A percentile compares a stretch with the other conserved stretches of the same genome.
Evolutionary conservation across 64 coral and sea anemone genomes (phyloP).

Genomic region (Pocillopora damicornis): DNA sequence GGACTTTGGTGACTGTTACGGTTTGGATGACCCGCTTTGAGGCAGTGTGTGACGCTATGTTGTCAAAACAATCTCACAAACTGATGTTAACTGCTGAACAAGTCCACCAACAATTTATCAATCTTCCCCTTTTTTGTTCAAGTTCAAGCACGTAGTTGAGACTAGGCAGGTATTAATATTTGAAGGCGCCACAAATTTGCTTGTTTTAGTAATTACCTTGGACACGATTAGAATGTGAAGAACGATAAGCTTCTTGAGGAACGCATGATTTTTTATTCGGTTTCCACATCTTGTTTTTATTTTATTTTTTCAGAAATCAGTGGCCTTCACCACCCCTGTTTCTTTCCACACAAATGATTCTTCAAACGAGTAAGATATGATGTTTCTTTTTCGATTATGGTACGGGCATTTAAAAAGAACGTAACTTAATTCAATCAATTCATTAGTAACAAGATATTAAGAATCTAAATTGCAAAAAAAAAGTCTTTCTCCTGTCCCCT

Average conservation of each 20-base stretch:
- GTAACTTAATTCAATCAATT: not conserved
- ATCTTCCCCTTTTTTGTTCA: not conserved
- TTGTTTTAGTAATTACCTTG: not conserved
- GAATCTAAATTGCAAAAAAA: no score
- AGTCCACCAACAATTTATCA: not conserved
- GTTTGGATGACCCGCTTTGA: no score
- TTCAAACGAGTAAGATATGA: not conserved
- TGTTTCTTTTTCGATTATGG: not conserved
- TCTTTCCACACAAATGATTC: not conserved
- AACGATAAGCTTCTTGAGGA: no score
- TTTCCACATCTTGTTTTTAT: not conserved
- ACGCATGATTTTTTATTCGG: not conserved
- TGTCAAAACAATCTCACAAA: no score
- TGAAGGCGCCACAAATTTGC: not conserved
- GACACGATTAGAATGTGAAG: not conserved
- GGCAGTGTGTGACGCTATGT: no score
- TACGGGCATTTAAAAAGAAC: not conserved
- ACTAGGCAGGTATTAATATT: not conserved
- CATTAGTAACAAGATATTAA: not conserved
- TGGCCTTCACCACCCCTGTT: not conserved
- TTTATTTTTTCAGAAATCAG: conserved; percentile 20
- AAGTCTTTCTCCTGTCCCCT: no score
- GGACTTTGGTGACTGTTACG: no score
- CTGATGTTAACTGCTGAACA: not conserved
- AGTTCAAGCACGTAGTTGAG: not conserved